These are phyloP conservation scores for Phalacrocorax aristotelis DNA, from an alignment of 2,113 vertebrate genomes.

Conservation along the genomic window DNA sequence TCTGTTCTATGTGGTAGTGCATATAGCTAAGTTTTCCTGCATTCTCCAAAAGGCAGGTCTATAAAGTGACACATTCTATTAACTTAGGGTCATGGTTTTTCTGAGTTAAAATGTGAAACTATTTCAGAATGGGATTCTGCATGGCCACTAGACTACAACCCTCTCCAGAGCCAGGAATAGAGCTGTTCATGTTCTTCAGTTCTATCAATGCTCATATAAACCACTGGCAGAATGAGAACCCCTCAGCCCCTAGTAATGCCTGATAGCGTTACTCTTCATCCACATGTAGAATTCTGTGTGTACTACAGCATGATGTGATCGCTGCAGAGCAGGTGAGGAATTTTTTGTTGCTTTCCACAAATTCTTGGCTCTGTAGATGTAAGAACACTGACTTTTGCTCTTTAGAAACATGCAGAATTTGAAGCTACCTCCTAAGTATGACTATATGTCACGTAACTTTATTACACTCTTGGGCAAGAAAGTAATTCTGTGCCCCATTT, in stretches of 20 bases:
- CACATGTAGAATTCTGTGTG: not conserved
- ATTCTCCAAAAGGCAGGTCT: not conserved
- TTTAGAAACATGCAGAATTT: constrained; percentile 8
- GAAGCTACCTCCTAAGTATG: not conserved
- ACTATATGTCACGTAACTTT: not conserved
- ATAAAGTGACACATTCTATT: not conserved
- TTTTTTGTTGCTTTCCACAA: constrained; percentile 1
- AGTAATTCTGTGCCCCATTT: not conserved
- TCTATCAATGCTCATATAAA: not conserved
- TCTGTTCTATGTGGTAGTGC: not conserved
- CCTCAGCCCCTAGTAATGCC: not conserved
- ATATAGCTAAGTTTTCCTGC: not conserved
- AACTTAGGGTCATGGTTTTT: not conserved
- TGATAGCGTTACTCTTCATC: not conserved
- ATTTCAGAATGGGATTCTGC: not conserved
- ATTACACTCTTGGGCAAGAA: not conserved
- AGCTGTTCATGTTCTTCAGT: not conserved
- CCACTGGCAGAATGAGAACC: not conserved
- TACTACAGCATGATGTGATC: not conserved
- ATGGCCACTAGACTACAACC: not conserved
- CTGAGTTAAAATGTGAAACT: not conserved
- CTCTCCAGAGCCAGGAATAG: not conserved
- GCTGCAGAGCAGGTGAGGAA: not conserved
- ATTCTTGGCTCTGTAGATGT: constrained; percentile 1
- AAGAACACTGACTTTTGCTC: not conserved